Evolutionary conservation across 1,140 invertebrate species (phyloP), one percentile per base, ranked within the genome.

Genomic region (Drosophila sechellia): DNA sequence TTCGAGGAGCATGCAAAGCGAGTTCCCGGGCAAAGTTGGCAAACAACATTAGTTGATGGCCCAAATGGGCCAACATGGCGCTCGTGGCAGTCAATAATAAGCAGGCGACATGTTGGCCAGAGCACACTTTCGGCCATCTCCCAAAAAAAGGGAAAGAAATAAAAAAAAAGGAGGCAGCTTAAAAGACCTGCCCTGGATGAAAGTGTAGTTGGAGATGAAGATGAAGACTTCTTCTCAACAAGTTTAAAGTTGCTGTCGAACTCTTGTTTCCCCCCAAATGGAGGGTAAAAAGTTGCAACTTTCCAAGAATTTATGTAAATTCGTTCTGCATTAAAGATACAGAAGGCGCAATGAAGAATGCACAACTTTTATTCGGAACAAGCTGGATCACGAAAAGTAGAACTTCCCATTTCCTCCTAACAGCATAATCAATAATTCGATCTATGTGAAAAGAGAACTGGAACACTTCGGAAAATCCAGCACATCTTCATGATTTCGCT

Each of bases 1-100:
- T 60, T 77, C 58, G 56, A 56, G 53, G 58, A 59, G 50, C 59
- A 75, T 81, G 74, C 78, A 79, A 87, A 87, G 43, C 55, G 37
- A 58, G 20, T 35, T 35, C 43, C 73, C 61, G 76, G 79, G 50
- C 71, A 25, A 87, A 87, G 84, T 87, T 87, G 75, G 75, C 83
- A 89, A 87, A 87, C 83, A 87, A 89, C 84, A 87, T 87, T 87
- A 87, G 83, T 87, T 87, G 83, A 87, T 87, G 83, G 83, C 84
- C 83, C 70, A 86, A 86, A 86, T 86, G 83, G 83, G 83, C 79
- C 83, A 69, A 76, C 83, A 87, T 86, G 83, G 70, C 83, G 83
- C 83, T 87, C 58, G 75, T 87, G 83, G 83, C 84, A 87, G 83
- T 87, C 83, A 87, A 87, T 87, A 87, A 87, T 87, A 87, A 87